Evolutionary conservation across 2,113 vertebrate species (phyloP).

Genomic region (Onychorhynchus coronatus): DNA sequence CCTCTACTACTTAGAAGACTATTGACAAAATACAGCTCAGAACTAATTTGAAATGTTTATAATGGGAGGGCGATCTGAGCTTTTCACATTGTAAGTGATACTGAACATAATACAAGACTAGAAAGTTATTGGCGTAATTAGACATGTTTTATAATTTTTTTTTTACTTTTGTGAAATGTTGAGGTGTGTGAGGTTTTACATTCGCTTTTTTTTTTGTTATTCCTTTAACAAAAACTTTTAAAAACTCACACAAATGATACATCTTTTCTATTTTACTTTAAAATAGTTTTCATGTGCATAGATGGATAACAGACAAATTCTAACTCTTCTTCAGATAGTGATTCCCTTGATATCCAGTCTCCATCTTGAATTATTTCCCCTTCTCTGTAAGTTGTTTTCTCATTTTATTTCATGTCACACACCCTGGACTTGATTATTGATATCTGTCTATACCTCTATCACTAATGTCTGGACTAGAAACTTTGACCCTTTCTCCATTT

Average conservation of each 20-base stretch:
- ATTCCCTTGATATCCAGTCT: not conserved
- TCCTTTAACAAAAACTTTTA: not conserved
- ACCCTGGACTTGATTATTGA: not conserved
- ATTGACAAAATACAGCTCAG: not conserved
- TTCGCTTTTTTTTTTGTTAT: not conserved
- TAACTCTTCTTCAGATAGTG: not conserved
- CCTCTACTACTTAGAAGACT: not conserved
- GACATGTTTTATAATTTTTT: fast-evolving
- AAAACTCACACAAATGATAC: not conserved
- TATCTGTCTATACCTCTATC: not conserved
- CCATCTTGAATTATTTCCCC: not conserved
- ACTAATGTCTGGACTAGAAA: not conserved
- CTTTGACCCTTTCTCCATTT: not conserved
- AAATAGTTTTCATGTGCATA: not conserved
- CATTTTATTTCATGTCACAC: not conserved
- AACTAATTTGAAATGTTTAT: not conserved
- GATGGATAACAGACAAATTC: not conserved
- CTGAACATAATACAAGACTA: not conserved
- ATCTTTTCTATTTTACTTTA: not conserved
- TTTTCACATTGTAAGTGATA: not conserved
- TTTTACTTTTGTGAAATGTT: not conserved
- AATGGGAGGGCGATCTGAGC: not conserved
- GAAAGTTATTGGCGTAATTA: not conserved
- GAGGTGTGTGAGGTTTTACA: not conserved
- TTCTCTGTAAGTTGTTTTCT: not conserved